These are phyloP conservation scores for Hydriomena furcata DNA, from an alignment of 2,888 invertebrate genomes.

Conservation along the genomic window DNA sequence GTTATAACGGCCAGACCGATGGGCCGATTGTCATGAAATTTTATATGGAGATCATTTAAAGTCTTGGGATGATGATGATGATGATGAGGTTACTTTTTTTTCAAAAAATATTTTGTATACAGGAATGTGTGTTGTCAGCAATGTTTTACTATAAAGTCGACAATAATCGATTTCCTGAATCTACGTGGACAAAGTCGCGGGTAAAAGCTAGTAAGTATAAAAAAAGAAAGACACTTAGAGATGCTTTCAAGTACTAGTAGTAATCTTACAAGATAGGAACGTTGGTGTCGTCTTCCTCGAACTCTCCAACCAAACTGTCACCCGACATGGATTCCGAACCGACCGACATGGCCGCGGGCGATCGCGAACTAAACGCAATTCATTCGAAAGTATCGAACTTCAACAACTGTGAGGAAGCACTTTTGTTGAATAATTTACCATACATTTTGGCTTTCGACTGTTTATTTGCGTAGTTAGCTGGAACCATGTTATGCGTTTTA, in stretches of 20 bases:
- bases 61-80: too few species aligned
- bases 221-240: too few species aligned
- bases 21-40: too few species aligned
- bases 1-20: too few species aligned
- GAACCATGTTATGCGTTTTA: conserved; percentile 25
- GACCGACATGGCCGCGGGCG: conserved; percentile 52
- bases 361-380: conserved; percentile 52
- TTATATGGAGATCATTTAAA: too few species aligned
- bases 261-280: conserved; percentile 55
- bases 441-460: conserved; percentile 47
- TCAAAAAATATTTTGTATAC: too few species aligned
- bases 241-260: neutral
- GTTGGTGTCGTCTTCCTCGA: conserved; percentile 42
- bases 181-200: too few species aligned
- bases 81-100: too few species aligned
- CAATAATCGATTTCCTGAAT: too few species aligned
- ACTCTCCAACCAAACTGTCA: conserved; percentile 62
- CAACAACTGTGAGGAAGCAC: conserved; percentile 42
- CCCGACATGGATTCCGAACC: conserved; percentile 58
- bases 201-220: too few species aligned
- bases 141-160: too few species aligned
- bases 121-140: too few species aligned
- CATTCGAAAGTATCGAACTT: conserved; percentile 43
- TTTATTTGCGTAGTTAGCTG: conserved; percentile 38
- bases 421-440: conserved; percentile 49